phyloP scores from a whole-genome alignment of 2,113 vertebrate genomes.

The Tinamus guttatus region DNA sequence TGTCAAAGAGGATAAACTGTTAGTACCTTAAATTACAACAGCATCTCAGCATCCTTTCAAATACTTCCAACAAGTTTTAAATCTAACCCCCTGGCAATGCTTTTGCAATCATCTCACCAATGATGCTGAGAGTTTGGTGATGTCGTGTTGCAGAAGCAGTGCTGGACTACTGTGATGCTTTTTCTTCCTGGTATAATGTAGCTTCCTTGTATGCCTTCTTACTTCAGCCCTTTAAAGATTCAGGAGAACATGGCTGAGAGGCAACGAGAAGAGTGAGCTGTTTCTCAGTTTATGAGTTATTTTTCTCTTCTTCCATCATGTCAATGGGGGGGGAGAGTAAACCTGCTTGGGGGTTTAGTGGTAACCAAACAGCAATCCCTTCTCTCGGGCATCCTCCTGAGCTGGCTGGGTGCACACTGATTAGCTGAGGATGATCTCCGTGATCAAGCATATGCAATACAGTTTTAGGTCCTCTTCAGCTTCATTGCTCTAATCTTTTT shows the following conservation, averaged over 20 bases:
- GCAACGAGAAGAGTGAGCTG: not conserved
- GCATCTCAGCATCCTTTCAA: slow-evolving; percentile 18
- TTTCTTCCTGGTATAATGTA: not conserved
- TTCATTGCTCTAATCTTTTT: not conserved
- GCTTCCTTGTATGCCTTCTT: not conserved
- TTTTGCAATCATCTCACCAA: not conserved
- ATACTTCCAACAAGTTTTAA: not conserved
- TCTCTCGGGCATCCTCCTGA: not conserved
- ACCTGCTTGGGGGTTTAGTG: not conserved
- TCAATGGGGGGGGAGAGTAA: not conserved
- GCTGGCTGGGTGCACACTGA: not conserved
- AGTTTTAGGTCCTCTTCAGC: not conserved
- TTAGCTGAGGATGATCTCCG: not conserved
- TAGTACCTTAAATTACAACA: slow-evolving; percentile 28
- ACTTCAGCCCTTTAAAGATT: not conserved
- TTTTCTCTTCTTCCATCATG: not conserved
- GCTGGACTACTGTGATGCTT: not conserved
- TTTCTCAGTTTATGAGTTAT: not conserved
- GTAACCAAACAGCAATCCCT: accelerated
- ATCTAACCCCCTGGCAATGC: slow-evolving; percentile 1
- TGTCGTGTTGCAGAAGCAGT: not conserved
- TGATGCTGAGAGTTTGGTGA: not conserved
- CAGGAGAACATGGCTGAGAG: not conserved
- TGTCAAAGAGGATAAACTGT: slow-evolving; percentile 43
- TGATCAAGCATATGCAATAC: not conserved